A percentile compares a stretch with the other conserved stretches of the same genome.
These are phyloP conservation scores for Drosophila tsacasi DNA, from an alignment of 1,140 invertebrate genomes.

Conservation along the genomic window DNA sequence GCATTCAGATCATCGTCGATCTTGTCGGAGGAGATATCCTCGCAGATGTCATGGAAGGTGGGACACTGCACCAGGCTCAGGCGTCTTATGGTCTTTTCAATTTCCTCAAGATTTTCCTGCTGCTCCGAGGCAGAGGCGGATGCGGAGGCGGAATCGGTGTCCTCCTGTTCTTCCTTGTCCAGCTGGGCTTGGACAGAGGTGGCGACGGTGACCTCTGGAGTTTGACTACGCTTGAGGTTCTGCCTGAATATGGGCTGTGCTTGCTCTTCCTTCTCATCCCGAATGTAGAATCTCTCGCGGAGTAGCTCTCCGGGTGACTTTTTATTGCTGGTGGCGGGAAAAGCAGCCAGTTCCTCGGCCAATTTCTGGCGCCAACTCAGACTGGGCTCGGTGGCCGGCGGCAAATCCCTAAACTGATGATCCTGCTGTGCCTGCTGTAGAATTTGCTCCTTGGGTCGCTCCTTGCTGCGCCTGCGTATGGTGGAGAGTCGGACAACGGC, in stretches of 20 bases:
- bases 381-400: conserved; percentile 64
- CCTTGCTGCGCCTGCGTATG: conserved; percentile 86
- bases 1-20: conserved; percentile 86
- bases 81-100: conserved; percentile 63
- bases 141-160: conserved; percentile 1
- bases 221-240: neutral
- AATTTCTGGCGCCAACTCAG: conserved; percentile 88
- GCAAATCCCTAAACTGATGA: conserved; percentile 71
- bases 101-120: conserved; percentile 38
- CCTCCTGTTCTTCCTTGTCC: conserved; percentile 12
- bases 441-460: conserved; percentile 65
- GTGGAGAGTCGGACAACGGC: conserved; percentile 90
- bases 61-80: conserved; percentile 84
- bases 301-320: conserved; percentile 90
- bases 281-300: conserved; percentile 91
- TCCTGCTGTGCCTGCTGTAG: conserved; percentile 24
- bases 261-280: conserved; percentile 86
- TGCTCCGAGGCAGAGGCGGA: conserved; percentile 10
- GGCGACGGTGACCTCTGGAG: neutral
- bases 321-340: conserved; percentile 82
- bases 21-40: conserved; percentile 86
- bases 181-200: too few species aligned
- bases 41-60: conserved; percentile 86
- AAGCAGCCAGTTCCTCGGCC: conserved; percentile 86
- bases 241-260: conserved; percentile 6